These are phyloP conservation scores for Hypsibius dujardini DNA, from an alignment of 1,140 invertebrate genomes.

Conservation along the genomic window DNA sequence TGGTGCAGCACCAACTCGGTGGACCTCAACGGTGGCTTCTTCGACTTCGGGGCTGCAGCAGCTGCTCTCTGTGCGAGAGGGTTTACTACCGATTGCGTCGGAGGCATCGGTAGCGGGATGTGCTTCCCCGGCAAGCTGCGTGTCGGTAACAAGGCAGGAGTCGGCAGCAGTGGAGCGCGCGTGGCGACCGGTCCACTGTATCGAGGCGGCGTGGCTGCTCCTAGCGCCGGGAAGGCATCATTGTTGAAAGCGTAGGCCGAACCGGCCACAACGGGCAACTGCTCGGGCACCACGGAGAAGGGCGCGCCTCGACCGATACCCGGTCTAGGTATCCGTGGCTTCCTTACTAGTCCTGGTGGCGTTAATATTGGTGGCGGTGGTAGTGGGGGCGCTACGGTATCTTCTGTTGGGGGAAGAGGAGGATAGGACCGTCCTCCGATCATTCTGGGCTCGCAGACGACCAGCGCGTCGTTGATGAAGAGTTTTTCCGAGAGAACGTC, in stretches of 20 bases:
- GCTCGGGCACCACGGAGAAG: background rate
- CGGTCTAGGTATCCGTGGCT: background rate
- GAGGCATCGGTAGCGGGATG: background rate
- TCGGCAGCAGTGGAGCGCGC: background rate
- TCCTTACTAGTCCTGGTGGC: background rate
- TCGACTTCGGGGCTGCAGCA: background rate
- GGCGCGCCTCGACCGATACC: background rate
- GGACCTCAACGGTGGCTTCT: background rate
- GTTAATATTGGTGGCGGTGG: no score
- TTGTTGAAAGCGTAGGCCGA: no score
- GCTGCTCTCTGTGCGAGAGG: background rate
- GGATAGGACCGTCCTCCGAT: background rate
- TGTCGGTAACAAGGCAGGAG: background rate
- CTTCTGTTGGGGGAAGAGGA: no score
- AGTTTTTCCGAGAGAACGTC: background rate
- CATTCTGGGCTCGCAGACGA: background rate
- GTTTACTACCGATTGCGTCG: background rate
- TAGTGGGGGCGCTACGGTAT: no score
- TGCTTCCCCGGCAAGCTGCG: background rate
- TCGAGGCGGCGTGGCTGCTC: no score
- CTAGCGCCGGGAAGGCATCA: no score
- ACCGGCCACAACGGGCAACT: background rate
- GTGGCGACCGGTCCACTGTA: background rate
- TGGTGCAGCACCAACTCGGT: background rate
- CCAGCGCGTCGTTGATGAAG: background rate